phyloP scores from a whole-genome alignment of 2,113 vertebrate species.

The Aramus guarauna region DNA sequence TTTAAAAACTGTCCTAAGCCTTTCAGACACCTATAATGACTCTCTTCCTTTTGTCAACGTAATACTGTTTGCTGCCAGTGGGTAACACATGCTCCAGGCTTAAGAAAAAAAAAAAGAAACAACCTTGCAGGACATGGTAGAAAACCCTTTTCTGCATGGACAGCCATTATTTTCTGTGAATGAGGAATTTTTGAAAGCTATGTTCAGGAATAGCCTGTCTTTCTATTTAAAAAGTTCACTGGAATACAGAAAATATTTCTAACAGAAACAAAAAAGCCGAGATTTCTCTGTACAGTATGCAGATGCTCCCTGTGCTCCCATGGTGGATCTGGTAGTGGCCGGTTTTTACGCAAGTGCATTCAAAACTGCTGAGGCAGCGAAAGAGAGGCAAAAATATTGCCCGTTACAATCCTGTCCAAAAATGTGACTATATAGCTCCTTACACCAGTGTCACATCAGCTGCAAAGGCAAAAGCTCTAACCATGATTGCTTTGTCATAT shows the following conservation, averaged over 20 bases:
- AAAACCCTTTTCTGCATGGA: background rate
- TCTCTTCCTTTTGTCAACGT: background rate
- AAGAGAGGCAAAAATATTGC: background rate
- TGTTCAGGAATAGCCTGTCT: background rate
- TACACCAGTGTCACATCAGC: background rate
- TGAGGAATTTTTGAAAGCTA: background rate
- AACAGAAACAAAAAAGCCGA: background rate
- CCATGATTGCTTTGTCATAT: rapidly evolving
- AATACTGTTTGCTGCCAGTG: background rate
- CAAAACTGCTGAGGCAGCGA: background rate
- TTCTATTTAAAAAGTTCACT: background rate
- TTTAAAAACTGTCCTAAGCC: background rate
- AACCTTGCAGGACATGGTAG: background rate
- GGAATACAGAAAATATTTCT: background rate
- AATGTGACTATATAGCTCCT: rapidly evolving
- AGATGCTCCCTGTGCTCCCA: background rate
- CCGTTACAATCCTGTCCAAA: too few species aligned
- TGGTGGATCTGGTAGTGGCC: background rate
- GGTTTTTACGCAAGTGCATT: rapidly evolving
- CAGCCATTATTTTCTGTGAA: background rate
- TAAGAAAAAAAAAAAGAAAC: background rate
- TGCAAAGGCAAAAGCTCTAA: background rate
- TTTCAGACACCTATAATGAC: background rate
- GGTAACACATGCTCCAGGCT: background rate
- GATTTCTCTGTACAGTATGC: background rate